Percentiles rank a stretch among this genome's conserved stretches.
These are phyloP conservation scores for Ochropleura plecta DNA, from an alignment of 2,888 invertebrate species.

Conservation along the genomic window DNA sequence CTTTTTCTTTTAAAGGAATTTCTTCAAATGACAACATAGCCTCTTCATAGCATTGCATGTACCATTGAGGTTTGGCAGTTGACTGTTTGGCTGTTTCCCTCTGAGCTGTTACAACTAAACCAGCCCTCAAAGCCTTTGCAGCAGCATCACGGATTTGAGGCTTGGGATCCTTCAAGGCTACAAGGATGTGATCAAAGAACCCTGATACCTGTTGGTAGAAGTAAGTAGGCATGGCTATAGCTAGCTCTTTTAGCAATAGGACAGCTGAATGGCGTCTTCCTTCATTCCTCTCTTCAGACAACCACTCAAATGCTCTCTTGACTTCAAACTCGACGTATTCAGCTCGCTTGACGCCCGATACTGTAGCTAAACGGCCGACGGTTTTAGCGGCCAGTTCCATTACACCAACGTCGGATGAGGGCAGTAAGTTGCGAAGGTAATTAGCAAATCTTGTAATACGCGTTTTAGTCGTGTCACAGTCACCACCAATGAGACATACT, in stretches of 20 bases:
- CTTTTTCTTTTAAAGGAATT: conserved; percentile 92
- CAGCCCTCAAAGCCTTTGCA: conserved; percentile 98
- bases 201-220: conserved; percentile 98
- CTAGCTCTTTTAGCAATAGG: conserved; percentile 97
- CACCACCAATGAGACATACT: conserved; percentile 98
- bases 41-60: conserved; percentile 98
- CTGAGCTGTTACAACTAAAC: conserved; percentile 98
- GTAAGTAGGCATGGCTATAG: conserved; percentile 98
- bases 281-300: conserved; percentile 97
- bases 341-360: conserved; percentile 97
- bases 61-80: conserved; percentile 97
- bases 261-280: conserved; percentile 98
- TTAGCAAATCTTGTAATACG: conserved; percentile 98
- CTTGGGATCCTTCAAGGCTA: conserved; percentile 97
- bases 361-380: conserved; percentile 97
- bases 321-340: conserved; percentile 99
- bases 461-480: conserved; percentile 97
- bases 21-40: conserved; percentile 95
- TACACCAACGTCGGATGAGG: conserved; percentile 97
- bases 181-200: conserved; percentile 98
- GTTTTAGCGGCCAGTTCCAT: conserved; percentile 99
- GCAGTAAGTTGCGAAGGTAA: conserved; percentile 96
- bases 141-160: conserved; percentile 97
- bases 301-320: conserved; percentile 98
- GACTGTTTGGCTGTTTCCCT: conserved; percentile 98